Base-by-base conservation (phyloP, 1,140 invertebrate genomes). In the Megalopta genalis region DNA sequence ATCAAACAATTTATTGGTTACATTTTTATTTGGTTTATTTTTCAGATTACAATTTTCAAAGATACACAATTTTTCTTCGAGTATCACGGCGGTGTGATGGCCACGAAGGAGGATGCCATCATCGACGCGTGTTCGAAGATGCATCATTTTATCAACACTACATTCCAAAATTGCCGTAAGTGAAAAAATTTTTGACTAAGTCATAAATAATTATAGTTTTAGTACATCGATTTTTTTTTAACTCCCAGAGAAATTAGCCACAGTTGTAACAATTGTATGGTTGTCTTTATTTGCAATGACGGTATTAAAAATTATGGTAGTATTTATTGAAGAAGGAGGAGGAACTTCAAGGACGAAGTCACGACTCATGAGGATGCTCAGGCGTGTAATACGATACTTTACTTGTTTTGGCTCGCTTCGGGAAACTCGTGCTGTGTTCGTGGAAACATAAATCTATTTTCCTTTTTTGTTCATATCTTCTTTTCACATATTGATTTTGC, bases 41-140 rank as follows among this genome's bases (percentile, higher is more conserved):
- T 46, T 23, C 18, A 90, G 89, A 68, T 90, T 72, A 83, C 67
- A 12, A 69, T 89, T 54, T 78, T 78, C 23, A 84, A 75, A 75
- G 57, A 81, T 16, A 21, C 71, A 5, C 4, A 27, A 10, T n/a
- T 81, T 14, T 52, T 88, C 1, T 79, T 83, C 27, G 85, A 88
- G 52, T 85, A 83, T 74, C 80, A 67, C 57, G 88, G 89, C 12
- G 62, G 73, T 2, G 10, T 65, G 10, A 79, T 88, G 73, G 52
- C 85, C 10, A 80, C 87, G 7, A 78, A 79, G 60, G 75, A 86
- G 60, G 64, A 83, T 63, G 81, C 89, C 3, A 75, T 90, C 42
- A 64, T 81, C 64, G 63, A n/a, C 7, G 78, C 82, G 9, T 82
- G 83, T 32, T 63, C 81, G 39, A 72, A 85, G 49, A 69, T 85